These are phyloP conservation scores for Mastomys natalensis DNA, from an alignment of 2,113 vertebrate species.

Conservation along the genomic window DNA sequence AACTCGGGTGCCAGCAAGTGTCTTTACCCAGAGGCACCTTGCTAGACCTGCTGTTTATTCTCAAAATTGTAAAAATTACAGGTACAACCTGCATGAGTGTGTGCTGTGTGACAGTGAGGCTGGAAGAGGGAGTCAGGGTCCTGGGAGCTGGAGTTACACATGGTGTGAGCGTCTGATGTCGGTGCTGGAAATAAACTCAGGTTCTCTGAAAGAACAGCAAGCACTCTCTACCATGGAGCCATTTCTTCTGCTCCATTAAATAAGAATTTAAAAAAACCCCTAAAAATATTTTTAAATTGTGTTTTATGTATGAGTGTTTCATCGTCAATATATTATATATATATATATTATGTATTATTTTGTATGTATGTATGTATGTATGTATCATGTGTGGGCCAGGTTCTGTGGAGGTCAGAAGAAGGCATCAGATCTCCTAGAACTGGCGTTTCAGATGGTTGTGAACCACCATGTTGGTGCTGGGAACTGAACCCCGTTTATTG, in stretches of 20 bases:
- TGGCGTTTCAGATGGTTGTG: background rate
- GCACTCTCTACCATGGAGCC: background rate
- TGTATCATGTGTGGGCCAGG: background rate
- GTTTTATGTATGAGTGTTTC: background rate
- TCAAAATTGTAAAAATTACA: background rate
- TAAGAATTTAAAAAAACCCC: background rate
- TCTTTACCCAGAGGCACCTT: background rate
- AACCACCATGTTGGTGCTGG: background rate
- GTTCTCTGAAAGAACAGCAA: background rate
- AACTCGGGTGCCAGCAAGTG: background rate
- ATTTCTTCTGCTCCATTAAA: background rate
- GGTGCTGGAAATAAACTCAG: background rate
- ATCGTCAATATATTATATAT: background rate
- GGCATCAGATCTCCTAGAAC: background rate
- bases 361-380: background rate
- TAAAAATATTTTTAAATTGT: background rate
- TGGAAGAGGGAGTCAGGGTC: too few species aligned
- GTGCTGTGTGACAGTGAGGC: background rate
- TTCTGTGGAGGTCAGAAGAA: background rate
- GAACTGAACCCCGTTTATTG: background rate
- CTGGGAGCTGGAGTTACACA: background rate
- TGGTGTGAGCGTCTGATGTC: background rate
- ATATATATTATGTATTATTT: too few species aligned
- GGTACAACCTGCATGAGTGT: background rate
- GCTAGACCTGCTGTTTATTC: background rate